phyloP scores from a whole-genome alignment of 2,113 vertebrate species.

The Geothlypis trichas region DNA sequence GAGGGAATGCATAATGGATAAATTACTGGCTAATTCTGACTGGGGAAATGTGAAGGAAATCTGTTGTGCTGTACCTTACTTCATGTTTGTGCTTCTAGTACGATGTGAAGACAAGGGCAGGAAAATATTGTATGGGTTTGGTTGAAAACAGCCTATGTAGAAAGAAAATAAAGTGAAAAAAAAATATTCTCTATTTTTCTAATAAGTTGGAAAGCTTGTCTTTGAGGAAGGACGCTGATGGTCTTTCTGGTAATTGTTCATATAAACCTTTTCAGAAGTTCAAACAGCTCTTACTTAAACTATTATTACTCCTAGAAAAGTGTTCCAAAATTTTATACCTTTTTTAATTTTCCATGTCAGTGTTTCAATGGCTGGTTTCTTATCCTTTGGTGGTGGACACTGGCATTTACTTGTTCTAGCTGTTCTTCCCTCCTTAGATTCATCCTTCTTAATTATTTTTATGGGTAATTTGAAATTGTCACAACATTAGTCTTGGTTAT shows the following conservation, averaged over 20 bases:
- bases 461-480: neutral
- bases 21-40: neutral
- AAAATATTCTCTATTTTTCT: neutral
- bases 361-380: neutral
- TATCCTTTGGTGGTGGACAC: neutral
- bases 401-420: neutral
- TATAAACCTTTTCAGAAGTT: neutral
- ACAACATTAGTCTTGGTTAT: neutral
- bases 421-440: neutral
- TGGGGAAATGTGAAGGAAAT: neutral
- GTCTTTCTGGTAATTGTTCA: neutral
- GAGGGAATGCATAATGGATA: neutral
- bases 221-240: neutral
- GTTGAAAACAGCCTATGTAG: neutral
- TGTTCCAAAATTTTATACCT: neutral
- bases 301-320: neutral
- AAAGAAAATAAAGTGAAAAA: neutral
- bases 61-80: neutral
- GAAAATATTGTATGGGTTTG: neutral
- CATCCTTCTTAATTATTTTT: neutral
- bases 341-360: neutral
- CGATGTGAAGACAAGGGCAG: neutral
- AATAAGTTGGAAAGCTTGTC: neutral
- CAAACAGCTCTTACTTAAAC: neutral
- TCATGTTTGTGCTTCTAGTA: rapidly evolving